Evolutionary conservation across 2,113 vertebrate genomes (phyloP).

Genomic region (Illadopsis cleaveri): DNA sequence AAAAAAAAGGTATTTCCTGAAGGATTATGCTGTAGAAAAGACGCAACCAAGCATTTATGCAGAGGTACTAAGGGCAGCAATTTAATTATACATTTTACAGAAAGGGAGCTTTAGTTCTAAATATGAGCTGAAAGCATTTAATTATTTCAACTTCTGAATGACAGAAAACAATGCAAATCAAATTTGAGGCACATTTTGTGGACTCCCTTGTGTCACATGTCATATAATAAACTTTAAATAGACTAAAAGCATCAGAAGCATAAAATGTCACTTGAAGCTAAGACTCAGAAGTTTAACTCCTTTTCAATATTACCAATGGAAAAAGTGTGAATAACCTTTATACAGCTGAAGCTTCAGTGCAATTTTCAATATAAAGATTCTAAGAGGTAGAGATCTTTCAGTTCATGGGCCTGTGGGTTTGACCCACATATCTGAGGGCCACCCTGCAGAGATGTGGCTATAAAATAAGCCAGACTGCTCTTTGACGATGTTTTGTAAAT

Average conservation of each 20-base stretch:
- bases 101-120: background rate
- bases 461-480: too few species aligned
- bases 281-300: background rate
- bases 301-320: background rate
- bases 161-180: background rate
- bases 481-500: too few species aligned
- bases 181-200: background rate
- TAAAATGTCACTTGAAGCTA: background rate
- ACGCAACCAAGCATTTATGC: background rate
- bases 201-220: background rate
- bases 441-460: too few species aligned
- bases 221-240: background rate
- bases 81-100: background rate
- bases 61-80: background rate
- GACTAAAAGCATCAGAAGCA: background rate
- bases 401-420: accelerated
- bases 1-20: background rate
- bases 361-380: background rate
- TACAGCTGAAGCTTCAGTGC: background rate
- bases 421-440: too few species aligned
- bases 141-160: background rate
- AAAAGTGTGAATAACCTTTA: background rate
- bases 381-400: background rate
- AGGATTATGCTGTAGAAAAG: background rate
- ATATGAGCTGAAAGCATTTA: background rate